Evolutionary conservation across 2,797 vertebrate species (phyloP).

Genomic region (Mormyrops boulengeri): DNA sequence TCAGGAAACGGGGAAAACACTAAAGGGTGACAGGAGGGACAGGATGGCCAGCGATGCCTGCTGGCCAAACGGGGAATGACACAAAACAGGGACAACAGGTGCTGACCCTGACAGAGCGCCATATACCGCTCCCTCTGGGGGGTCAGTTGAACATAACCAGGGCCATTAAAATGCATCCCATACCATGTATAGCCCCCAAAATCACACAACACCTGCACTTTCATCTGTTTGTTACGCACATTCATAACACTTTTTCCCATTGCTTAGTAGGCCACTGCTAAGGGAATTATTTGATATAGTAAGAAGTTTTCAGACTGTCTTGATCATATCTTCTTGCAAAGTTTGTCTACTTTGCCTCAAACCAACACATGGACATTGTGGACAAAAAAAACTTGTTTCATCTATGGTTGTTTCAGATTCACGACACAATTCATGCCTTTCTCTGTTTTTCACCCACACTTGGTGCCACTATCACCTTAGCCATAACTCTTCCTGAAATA

Average conservation of each 20-base stretch:
- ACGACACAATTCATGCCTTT: background rate
- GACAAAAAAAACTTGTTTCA: background rate
- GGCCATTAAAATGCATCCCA: background rate
- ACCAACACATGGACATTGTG: background rate
- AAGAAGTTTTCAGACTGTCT: background rate
- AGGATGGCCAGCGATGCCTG: no score
- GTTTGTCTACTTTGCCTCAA: background rate
- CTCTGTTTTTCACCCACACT: background rate
- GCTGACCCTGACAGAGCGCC: background rate
- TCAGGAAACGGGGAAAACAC: no score
- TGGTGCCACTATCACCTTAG: background rate
- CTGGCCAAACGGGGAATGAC: no score
- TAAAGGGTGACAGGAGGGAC: no score
- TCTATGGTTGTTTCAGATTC: background rate
- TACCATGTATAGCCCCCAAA: background rate
- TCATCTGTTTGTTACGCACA: background rate
- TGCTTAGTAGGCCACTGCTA: background rate
- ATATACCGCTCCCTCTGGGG: background rate
- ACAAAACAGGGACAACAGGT: no score
- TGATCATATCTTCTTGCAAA: background rate
- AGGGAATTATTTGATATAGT: background rate
- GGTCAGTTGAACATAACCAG: background rate
- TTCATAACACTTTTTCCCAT: background rate
- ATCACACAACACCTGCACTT: background rate
- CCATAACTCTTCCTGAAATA: background rate